Conservation (phyloP, 2,888 invertebrate species). For the Sphecodes monilicornis region DNA sequence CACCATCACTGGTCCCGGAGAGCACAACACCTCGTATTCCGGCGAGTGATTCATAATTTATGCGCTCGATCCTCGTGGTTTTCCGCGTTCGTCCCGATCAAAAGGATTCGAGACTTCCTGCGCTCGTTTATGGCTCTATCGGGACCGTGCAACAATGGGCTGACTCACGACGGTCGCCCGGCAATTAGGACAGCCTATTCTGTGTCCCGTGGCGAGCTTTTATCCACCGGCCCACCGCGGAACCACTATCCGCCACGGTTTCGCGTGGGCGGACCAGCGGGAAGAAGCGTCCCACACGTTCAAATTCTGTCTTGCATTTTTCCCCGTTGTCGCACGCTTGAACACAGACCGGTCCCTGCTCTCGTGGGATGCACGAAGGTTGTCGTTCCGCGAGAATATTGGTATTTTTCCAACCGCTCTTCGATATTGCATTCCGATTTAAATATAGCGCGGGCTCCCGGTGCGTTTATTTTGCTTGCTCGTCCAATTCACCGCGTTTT, state of each 20-base stretch:
- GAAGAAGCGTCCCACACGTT: slow-evolving; percentile 27
- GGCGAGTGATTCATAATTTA: slow-evolving; percentile 27
- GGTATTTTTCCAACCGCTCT: background rate
- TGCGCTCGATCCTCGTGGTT: slow-evolving; percentile 17
- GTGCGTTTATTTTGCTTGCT: background rate
- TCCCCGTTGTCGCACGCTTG: background rate
- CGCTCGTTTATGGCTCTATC: slow-evolving; percentile 25
- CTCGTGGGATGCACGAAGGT: slow-evolving; percentile 15
- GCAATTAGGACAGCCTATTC: slow-evolving; percentile 63
- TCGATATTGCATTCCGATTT: background rate
- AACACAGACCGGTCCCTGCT: background rate
- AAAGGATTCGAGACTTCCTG: slow-evolving; percentile 27
- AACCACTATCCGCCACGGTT: background rate
- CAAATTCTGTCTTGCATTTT: slow-evolving; percentile 18
- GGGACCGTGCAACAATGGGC: slow-evolving; percentile 52
- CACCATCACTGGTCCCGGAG: no score
- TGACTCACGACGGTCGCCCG: slow-evolving; percentile 62
- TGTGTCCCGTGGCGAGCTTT: slow-evolving; percentile 26
- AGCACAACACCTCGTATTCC: background rate
- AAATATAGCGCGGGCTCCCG: background rate
- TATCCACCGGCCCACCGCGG: slow-evolving; percentile 15
- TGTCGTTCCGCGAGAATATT: background rate
- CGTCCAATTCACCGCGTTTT: background rate
- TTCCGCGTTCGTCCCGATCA: background rate
- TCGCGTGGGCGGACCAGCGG: slow-evolving; percentile 7